phyloP scores from a whole-genome alignment of 2,113 vertebrate genomes.

The Bombycilla garrulus region DNA sequence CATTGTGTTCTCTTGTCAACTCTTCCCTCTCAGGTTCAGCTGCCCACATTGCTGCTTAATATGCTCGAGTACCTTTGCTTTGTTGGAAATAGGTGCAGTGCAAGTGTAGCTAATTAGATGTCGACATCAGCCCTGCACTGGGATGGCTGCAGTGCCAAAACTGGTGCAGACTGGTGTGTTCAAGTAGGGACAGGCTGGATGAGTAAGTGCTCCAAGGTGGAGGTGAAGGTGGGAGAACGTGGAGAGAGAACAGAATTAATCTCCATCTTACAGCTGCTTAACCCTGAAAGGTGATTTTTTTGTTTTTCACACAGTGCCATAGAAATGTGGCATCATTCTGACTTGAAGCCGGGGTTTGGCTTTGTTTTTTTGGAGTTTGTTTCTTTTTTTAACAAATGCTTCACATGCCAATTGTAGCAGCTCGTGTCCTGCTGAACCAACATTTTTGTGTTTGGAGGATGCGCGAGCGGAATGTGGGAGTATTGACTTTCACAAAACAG shows the following conservation, averaged over 20 bases:
- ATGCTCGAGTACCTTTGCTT: background rate
- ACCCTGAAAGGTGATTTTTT: background rate
- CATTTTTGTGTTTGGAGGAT: constrained; percentile 47
- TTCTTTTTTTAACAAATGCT: background rate
- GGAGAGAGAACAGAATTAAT: background rate
- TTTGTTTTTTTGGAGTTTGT: background rate
- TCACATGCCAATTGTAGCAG: background rate
- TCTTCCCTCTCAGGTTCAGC: background rate
- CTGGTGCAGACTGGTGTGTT: background rate
- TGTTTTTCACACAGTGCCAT: background rate
- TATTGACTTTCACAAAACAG: constrained; percentile 22
- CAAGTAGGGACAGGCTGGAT: background rate
- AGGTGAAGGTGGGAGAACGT: background rate
- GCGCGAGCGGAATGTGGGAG: constrained; percentile 25
- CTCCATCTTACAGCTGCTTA: background rate
- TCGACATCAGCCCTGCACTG: background rate
- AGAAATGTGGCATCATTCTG: background rate
- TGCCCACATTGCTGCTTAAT: background rate
- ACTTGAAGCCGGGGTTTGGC: background rate
- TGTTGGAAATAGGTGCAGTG: background rate
- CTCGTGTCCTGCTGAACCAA: constrained; percentile 35
- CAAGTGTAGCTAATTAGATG: background rate
- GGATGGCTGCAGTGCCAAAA: background rate
- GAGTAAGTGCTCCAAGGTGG: background rate
- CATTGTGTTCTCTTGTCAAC: background rate